Percentiles rank a stretch among this genome's conserved stretches.
These are phyloP conservation scores for Torymus texanus DNA, from an alignment of 2,888 invertebrate genomes.

Conservation along the genomic window DNA sequence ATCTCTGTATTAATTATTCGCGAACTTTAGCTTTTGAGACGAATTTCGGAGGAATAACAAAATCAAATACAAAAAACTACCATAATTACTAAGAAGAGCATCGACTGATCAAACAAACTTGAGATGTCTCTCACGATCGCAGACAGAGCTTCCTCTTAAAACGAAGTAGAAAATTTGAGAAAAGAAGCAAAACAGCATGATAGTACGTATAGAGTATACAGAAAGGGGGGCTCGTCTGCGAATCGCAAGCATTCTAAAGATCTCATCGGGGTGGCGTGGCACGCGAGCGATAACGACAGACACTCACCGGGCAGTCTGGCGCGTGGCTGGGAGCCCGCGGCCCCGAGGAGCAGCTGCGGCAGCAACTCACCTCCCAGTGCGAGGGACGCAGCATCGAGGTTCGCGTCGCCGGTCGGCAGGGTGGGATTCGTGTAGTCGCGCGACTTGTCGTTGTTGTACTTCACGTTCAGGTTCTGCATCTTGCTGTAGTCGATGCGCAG, in stretches of 20 bases:
- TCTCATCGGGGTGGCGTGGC: no score
- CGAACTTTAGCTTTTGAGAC: neutral
- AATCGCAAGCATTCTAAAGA: neutral
- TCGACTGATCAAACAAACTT: slow-evolving; percentile 38
- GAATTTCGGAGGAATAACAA: slow-evolving; percentile 12
- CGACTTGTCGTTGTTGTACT: slow-evolving; percentile 99
- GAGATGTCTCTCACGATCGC: slow-evolving; percentile 1
- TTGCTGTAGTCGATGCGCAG: slow-evolving; percentile 99
- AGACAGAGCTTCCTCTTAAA: neutral
- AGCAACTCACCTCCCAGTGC: slow-evolving; percentile 82
- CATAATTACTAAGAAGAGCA: slow-evolving; percentile 41
- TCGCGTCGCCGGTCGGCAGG: slow-evolving; percentile 94
- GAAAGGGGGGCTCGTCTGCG: no score
- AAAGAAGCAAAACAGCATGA: neutral
- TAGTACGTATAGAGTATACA: no score
- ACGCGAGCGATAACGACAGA: slow-evolving; percentile 43
- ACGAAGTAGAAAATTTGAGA: neutral
- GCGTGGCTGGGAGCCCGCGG: slow-evolving; percentile 73
- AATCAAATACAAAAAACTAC: neutral
- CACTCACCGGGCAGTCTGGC: slow-evolving; percentile 72
- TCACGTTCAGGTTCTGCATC: slow-evolving; percentile 97
- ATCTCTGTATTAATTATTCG: no score
- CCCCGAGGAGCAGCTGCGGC: slow-evolving; percentile 78
- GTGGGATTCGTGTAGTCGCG: slow-evolving; percentile 99
- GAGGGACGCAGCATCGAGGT: slow-evolving; percentile 80